phyloP scores from a whole-genome alignment of 1,140 invertebrate genomes.

The Lanistes nyassanus region DNA sequence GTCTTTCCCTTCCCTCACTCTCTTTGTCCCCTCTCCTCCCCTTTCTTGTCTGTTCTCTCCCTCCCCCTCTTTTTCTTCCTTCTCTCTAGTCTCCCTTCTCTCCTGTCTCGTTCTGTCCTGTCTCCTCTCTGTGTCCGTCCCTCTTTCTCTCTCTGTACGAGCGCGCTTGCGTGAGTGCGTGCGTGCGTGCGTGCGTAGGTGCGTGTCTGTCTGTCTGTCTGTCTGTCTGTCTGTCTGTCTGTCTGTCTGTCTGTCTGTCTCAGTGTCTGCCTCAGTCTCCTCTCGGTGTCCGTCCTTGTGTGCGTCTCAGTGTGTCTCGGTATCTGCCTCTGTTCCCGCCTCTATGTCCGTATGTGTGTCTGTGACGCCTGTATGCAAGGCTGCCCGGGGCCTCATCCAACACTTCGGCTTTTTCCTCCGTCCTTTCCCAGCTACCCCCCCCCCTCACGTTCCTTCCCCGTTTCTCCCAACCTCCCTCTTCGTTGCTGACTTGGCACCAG shows the following conservation, averaged over 20 bases:
- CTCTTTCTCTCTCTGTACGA: neutral
- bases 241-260: slow-evolving; percentile 14
- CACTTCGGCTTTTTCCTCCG: neutral
- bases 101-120: neutral
- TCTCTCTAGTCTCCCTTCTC: neutral
- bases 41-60: too few species aligned
- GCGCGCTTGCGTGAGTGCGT: neutral
- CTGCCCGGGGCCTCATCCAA: neutral
- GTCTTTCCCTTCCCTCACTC: too few species aligned
- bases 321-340: neutral
- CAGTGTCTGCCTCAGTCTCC: slow-evolving; percentile 1
- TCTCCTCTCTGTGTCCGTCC: slow-evolving; percentile 1
- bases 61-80: neutral
- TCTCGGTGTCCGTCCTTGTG: slow-evolving; percentile 3
- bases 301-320: neutral
- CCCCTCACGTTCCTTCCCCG: neutral
- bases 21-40: neutral
- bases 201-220: slow-evolving; percentile 7
- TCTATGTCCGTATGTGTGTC: too few species aligned
- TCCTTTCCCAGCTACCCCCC: neutral
- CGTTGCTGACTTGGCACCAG: neutral
- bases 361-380: neutral
- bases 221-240: slow-evolving; percentile 4
- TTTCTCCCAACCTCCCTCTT: neutral
- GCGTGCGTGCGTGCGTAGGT: neutral